Evolutionary conservation across 1,140 invertebrate species (phyloP), one percentile per base, ranked within the genome.

Genomic region (Mamestra configurata): DNA sequence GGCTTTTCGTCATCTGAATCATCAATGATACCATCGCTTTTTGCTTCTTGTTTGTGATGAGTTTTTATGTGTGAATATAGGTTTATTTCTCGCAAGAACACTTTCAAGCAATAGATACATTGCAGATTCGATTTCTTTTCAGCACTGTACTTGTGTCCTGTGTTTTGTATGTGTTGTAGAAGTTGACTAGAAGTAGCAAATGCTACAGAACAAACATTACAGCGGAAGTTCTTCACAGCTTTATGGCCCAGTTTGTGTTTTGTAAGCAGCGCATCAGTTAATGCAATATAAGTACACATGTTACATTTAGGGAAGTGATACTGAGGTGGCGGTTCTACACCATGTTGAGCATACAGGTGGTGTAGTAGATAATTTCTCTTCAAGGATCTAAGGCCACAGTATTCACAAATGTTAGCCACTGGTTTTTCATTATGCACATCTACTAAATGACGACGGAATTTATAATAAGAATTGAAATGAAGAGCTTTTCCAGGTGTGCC

Each of bases 401-500:
- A 97, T 89, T 98, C 98, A 91, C 98, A 98, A 73, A 98, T 96
- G 27, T 96, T 96, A 1, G 97, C 95, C 89, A 98, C 97, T 78
- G 98, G 97, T 82, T 97, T 97, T 84, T 98, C 97, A 84, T 97
- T 97, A 85, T 98, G 98, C 0, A 97, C 96, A 82, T 98, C 97
- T 40, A 97, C 96, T 90, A 98, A 96, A 95, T 98, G 98, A 77
- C 97, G 96, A 73, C 97, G 96, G 86, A 97, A 98, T 80, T 96
- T 96, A 77, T 97, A 97, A 90, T 98, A 98, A 27, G 97, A 96
- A 22, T 96, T 96, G 89, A 98, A 98, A 87, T 97, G 96, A 24
- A 97, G 90, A 82, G 97, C 95, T 91, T 96, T 95, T 85, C 96
- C 93, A 92, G 95, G 95, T 86, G 96, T 96, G n/a, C 96, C 96